A percentile compares a stretch with the other conserved stretches of the same genome.
These are phyloP conservation scores for Stenolophus ochropezus DNA, from an alignment of 2,888 invertebrate genomes.

Conservation along the genomic window DNA sequence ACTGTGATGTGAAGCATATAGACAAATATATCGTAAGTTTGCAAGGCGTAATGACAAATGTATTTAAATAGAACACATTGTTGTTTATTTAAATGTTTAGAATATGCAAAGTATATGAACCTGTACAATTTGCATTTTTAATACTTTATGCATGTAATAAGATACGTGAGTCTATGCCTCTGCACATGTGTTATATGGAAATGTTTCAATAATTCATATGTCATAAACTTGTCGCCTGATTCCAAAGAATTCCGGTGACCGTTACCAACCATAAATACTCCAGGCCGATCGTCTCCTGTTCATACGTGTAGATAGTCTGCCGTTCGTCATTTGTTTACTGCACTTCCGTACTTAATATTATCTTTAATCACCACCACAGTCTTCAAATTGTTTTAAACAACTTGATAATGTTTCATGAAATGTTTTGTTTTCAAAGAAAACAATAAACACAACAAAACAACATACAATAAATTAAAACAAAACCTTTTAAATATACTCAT, in stretches of 20 bases:
- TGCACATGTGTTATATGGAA: neutral
- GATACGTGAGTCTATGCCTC: neutral
- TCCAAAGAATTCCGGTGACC: constrained; percentile 16
- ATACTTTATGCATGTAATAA: neutral
- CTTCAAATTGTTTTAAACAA: neutral
- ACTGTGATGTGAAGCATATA: too few species aligned
- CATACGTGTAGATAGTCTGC: neutral
- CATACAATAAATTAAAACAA: too few species aligned
- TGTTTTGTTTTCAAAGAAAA: neutral
- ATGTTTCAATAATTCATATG: constrained; percentile 24
- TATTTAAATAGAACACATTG: neutral
- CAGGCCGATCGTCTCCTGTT: constrained; percentile 10
- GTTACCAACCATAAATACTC: constrained; percentile 18
- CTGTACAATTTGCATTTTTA: constrained; percentile 2
- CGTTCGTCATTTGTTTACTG: constrained; percentile 3
- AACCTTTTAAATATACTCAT: too few species aligned
- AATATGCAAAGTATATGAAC: constrained; percentile 4
- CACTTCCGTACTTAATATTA: constrained; percentile 25
- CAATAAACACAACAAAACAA: neutral
- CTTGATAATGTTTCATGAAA: neutral
- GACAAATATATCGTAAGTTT: too few species aligned
- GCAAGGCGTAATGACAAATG: neutral
- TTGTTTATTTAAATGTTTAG: neutral
- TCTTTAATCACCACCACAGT: neutral
- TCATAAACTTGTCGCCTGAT: neutral